Conservation (phyloP, 2,888 invertebrate species). For the Charanyca ferruginea region DNA sequence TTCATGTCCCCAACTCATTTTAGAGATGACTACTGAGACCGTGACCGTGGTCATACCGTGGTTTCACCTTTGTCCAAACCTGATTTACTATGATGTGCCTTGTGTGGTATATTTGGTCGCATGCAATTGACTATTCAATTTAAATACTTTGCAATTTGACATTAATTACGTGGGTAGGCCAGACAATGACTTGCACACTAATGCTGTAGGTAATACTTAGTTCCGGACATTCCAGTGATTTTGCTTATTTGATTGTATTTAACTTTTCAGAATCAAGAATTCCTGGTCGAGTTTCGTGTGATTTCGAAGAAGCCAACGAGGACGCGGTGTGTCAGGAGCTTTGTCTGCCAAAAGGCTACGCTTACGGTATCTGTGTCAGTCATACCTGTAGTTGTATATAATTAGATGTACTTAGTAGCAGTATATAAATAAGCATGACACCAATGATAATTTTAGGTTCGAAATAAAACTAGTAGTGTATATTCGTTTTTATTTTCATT, state of each 20-base stretch:
- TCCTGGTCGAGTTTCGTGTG: constrained; percentile 74
- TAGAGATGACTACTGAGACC: not conserved
- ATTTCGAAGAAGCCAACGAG: constrained; percentile 78
- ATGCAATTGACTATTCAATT: not conserved
- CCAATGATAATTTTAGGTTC: constrained; percentile 38
- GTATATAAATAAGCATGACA: constrained; percentile 21
- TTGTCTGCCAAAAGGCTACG: constrained; percentile 85
- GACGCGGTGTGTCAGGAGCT: constrained; percentile 79
- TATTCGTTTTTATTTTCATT: constrained; percentile 32
- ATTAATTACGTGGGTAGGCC: not conserved
- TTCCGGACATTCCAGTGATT: not conserved
- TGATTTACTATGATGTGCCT: too few species aligned
- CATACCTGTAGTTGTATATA: constrained; percentile 83
- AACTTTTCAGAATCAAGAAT: constrained; percentile 65
- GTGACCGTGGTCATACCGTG: not conserved
- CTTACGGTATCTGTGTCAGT: constrained; percentile 82
- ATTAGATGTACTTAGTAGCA: constrained; percentile 29
- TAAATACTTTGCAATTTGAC: constrained; percentile 7
- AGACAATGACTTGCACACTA: constrained; percentile 30
- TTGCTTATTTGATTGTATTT: constrained; percentile 5
- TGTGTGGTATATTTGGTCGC: not conserved
- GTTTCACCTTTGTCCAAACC: too few species aligned
- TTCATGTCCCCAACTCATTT: not conserved
- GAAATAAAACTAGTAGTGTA: constrained; percentile 48
- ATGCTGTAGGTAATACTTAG: not conserved